Evolutionary conservation across 2,113 vertebrate genomes (phyloP), one percentile per base, ranked within the genome.

Genomic region (Cyprinodon brontotheroides): DNA sequence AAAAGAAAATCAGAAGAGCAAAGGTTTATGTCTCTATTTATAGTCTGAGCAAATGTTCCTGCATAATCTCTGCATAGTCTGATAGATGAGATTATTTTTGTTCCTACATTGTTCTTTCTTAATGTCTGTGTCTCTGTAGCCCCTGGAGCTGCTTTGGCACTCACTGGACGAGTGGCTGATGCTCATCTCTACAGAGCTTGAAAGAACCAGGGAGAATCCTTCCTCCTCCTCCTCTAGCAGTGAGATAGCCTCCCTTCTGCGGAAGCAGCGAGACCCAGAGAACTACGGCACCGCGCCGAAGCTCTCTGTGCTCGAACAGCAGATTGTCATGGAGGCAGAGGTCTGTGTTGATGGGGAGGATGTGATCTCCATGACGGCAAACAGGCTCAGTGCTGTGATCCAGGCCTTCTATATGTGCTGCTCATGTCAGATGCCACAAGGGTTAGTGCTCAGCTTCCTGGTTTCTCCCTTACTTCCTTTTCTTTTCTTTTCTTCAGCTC

Each of bases 351-450:
- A 98, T 43, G 95, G 96, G 76, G 97, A 99, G 92, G 98, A 99
- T 78, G 97, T 99, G 86, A 97, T 99, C 90, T 96, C 97, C 77
- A 96, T 99, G 97, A 99, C 98, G 74, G 97, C 98, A 78, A 98
- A 93, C 89, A 95, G 98, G 11, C 95, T 99, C 73, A 99, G 98
- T 71, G 97, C 98, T 77, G 98, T 99, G 86, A 99, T 99, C 90
- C 98, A 99, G 88, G 97, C 96, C 17, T 99, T 99, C 91, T 99
- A 99, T 83, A 96, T 99, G 96, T 97, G 97, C 94, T 99, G 97
- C 79, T 99, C 97, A 77, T 99, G 97, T 91, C 97, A 98, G 94
- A 99, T 99, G 97, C 98, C 98, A 85, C 96, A 94, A 63, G 96
- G 97, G 98, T 81, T 11, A 64, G 85, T 83, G 22, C 11, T 81